Base-by-base conservation (phyloP, 2,888 invertebrate species). In the Phortica magna region DNA sequence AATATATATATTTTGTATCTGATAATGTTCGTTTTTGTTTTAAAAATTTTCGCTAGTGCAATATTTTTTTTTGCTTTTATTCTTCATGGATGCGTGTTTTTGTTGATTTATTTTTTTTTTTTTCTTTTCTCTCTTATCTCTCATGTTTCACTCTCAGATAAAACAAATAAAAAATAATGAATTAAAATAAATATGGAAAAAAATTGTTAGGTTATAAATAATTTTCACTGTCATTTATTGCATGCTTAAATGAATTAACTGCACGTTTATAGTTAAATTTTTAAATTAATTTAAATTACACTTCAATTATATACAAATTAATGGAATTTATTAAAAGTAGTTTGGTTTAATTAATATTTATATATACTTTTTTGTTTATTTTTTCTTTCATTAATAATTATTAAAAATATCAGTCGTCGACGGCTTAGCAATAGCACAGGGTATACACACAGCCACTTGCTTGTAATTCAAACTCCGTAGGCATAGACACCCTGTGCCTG, bases 351-450 rank as follows among this genome's bases (percentile, higher is more conserved):
- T 73, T 74, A 80, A 67, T 80, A 78, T 80, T 78, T 80, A 78
- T 48, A 48, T 80, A 81, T 79, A 81, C 78, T 80, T 81, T 78
- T 80, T 77, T 80, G 77, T 73, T 78, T 81, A 82, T 79, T 73
- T 79, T 81, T 80, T 78, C 68, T 79, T 81, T 82, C 80, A 78
- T 77, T 77, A 81, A 74, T 79, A 80, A 80, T 80, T 82, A 82
- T 87, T 89, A 90, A 84, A 85, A 89, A 87, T 90, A 90, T 90
- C 90, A 90, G 90, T 90, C 90, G 89, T 89, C 87, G 89, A 90
- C 87, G 89, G 85, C 84, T 87, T 81, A 64, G 14, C 41, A 67
- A 59, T 73, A 57, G 82, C 80, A 81, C 81, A 78, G 79, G 80
- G 79, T 79, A 73, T 61, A 79, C 80, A 81, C 80, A 80, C 77